phyloP scores from a whole-genome alignment of 2,888 invertebrate species.

The Tricholauxania praeusta region DNA sequence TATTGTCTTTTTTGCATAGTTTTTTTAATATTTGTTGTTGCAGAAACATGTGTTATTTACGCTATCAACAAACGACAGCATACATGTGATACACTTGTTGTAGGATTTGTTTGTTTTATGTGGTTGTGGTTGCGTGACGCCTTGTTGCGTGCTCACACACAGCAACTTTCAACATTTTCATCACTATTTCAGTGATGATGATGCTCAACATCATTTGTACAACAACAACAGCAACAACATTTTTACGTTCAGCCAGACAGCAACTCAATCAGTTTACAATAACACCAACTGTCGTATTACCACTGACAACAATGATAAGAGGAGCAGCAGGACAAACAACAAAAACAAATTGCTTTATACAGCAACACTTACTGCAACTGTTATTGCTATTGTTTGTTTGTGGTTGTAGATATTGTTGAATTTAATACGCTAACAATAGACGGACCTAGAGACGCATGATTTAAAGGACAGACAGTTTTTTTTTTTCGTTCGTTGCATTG shows the following conservation, averaged over 20 bases:
- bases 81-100: not conserved
- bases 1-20: not conserved
- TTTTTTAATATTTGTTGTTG: too few relatives aligned
- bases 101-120: not conserved
- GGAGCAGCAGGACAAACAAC: too few relatives aligned
- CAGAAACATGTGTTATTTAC: not conserved
- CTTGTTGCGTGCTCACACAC: slow-evolving; percentile 3
- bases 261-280: too few relatives aligned
- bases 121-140: slow-evolving; percentile 1
- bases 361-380: too few relatives aligned
- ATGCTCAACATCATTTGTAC: too few relatives aligned
- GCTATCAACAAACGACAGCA: not conserved
- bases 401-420: not conserved
- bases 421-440: not conserved
- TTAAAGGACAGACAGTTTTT: too few relatives aligned
- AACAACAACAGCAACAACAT: not conserved
- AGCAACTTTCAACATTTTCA: too few relatives aligned
- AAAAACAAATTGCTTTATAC: too few relatives aligned
- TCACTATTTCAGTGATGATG: too few relatives aligned
- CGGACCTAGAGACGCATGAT: too few relatives aligned
- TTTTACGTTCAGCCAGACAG: slow-evolving; percentile 1
- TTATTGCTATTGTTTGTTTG: not conserved
- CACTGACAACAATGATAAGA: too few relatives aligned
- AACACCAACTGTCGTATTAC: too few relatives aligned
- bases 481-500: not conserved